Percentiles rank a stretch among this genome's conserved stretches.
Evolutionary conservation across 2,797 vertebrate genomes (phyloP).

Genomic region (Bovichtus diacanthus): DNA sequence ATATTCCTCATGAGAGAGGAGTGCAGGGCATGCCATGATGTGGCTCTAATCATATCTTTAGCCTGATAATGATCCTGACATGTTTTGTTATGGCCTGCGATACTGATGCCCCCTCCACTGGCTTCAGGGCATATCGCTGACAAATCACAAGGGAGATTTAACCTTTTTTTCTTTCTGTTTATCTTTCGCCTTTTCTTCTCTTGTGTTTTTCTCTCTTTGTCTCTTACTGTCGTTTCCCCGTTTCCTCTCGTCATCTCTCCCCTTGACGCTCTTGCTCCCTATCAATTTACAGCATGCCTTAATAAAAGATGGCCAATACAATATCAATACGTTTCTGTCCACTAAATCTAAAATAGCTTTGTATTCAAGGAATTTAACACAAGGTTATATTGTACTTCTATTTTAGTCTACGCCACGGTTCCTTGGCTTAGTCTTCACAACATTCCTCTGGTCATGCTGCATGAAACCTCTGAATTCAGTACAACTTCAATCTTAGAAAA

Average conservation of each 20-base stretch:
- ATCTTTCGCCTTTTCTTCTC: conserved; percentile 6
- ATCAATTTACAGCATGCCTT: conserved; percentile 80
- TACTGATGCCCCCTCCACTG: conserved; percentile 82
- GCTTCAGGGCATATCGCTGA: conserved; percentile 79
- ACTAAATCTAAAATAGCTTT: conserved; percentile 62
- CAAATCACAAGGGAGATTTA: conserved; percentile 48
- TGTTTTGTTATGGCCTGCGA: conserved; percentile 86
- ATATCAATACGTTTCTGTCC: conserved; percentile 60
- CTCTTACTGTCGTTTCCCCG: conserved; percentile 34
- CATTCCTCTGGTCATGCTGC: neutral
- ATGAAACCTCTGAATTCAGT: neutral
- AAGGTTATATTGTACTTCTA: too few relatives aligned
- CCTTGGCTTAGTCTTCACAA: too few relatives aligned
- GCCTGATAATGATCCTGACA: conserved; percentile 89
- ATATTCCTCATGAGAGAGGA: conserved; percentile 89
- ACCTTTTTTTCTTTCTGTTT: conserved; percentile 37
- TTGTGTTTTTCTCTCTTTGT: neutral
- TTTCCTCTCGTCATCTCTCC: conserved; percentile 59
- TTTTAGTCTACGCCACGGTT: too few relatives aligned
- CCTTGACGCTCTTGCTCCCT: conserved; percentile 32
- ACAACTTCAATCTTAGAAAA: conserved; percentile 83
- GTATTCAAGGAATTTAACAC: neutral
- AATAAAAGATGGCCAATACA: neutral
- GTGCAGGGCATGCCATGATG: conserved; percentile 83
- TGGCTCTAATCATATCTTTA: conserved; percentile 84